Percentiles rank a stretch among this genome's conserved stretches.
These are phyloP conservation scores for Chloroclystis v-ata DNA, from an alignment of 2,888 invertebrate species.

Conservation along the genomic window DNA sequence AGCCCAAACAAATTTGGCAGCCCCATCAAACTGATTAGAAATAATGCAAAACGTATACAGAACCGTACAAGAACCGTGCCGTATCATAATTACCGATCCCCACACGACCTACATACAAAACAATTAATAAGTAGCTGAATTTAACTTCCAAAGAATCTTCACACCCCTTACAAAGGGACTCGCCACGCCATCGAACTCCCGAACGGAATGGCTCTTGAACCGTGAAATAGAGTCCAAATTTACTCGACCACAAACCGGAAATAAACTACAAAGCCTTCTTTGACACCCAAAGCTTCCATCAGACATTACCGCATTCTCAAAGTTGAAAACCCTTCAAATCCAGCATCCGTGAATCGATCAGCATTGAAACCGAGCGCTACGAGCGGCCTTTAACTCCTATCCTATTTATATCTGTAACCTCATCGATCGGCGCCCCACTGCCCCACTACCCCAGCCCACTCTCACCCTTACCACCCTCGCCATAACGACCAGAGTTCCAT, in stretches of 20 bases:
- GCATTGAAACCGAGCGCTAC: conserved; percentile 58
- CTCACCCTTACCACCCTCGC: conserved; percentile 40
- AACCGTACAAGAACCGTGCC: background rate
- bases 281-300: background rate
- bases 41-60: background rate
- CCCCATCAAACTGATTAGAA: conserved; percentile 1
- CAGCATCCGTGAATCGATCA: conserved; percentile 54
- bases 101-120: background rate
- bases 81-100: background rate
- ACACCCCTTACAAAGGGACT: background rate
- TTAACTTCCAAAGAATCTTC: background rate
- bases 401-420: conserved; percentile 72
- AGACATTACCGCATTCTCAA: background rate
- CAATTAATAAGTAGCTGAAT: background rate
- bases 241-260: background rate
- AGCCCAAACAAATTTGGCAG: background rate
- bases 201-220: background rate
- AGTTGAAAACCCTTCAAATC: conserved; percentile 1
- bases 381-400: conserved; percentile 56
- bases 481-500: conserved; percentile 45
- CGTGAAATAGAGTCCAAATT: background rate
- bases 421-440: conserved; percentile 74
- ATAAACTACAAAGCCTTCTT: background rate
- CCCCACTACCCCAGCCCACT: conserved; percentile 61
- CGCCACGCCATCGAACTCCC: background rate